These are phyloP conservation scores for Pachypeltis micranthus DNA, from an alignment of 1,140 invertebrate genomes.

Conservation along the genomic window DNA sequence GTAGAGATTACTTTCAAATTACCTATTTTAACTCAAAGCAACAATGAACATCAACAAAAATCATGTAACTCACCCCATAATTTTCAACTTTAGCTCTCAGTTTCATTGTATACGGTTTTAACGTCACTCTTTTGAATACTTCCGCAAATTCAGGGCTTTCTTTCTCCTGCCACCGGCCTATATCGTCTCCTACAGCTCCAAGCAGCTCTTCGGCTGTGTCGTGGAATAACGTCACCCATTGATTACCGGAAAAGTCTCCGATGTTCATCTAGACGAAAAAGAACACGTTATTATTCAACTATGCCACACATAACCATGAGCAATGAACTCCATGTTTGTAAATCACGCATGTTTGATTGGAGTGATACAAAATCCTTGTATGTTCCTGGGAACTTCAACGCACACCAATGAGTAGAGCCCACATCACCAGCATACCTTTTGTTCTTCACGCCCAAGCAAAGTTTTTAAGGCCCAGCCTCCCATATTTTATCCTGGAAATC, in stretches of 20 bases:
- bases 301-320: too few species aligned
- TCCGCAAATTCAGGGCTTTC: slow-evolving; percentile 43
- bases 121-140: slow-evolving; percentile 59
- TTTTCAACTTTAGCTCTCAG: slow-evolving; percentile 76
- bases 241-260: slow-evolving; percentile 64
- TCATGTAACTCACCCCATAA: slow-evolving; percentile 59
- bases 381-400: too few species aligned
- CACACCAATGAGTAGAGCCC: too few species aligned
- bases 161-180: slow-evolving; percentile 55
- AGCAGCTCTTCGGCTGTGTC: slow-evolving; percentile 74
- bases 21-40: not conserved
- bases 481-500: too few species aligned
- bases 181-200: slow-evolving; percentile 59
- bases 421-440: too few species aligned
- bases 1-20: too few species aligned
- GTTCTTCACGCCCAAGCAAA: too few species aligned
- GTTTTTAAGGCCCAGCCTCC: too few species aligned
- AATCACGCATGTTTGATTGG: too few species aligned
- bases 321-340: too few species aligned
- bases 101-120: slow-evolving; percentile 69
- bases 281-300: too few species aligned
- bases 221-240: slow-evolving; percentile 84
- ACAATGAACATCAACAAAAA: not conserved
- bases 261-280: slow-evolving; percentile 70
- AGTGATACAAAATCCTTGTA: too few species aligned